These are phyloP conservation scores for Scolopax rusticola DNA, from an alignment of 2,797 vertebrate genomes.

Conservation along the genomic window DNA sequence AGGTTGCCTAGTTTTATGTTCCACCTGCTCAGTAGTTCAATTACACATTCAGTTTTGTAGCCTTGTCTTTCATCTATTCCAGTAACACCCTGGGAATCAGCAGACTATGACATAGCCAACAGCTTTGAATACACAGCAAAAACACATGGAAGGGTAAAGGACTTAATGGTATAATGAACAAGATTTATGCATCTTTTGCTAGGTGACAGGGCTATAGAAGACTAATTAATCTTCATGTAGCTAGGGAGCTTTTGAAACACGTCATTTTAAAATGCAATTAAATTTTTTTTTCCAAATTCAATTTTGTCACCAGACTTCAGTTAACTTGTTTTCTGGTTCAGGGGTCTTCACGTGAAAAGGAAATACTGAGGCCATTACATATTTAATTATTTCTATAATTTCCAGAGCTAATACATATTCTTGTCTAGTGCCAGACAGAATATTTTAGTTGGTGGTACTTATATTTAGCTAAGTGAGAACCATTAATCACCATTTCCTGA, in stretches of 20 bases:
- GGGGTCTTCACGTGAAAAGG: background rate
- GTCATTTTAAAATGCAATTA: background rate
- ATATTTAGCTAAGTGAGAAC: constrained; percentile 65
- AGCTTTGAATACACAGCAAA: background rate
- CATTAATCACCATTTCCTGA: constrained; percentile 65
- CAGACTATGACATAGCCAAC: background rate
- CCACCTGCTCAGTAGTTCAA: background rate
- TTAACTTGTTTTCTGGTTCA: background rate
- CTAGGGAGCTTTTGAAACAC: background rate
- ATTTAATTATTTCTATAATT: constrained; percentile 21
- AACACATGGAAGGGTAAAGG: background rate
- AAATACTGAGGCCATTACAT: background rate
- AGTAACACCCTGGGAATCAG: background rate
- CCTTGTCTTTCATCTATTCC: background rate
- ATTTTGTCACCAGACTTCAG: background rate
- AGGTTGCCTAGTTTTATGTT: background rate
- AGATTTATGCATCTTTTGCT: background rate
- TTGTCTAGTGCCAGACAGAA: constrained; percentile 34
- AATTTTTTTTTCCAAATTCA: background rate
- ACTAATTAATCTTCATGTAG: background rate
- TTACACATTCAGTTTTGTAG: background rate
- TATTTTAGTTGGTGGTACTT: constrained; percentile 15
- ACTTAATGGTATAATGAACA: background rate
- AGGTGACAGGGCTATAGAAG: background rate
- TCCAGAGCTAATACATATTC: constrained; percentile 27